Conservation (phyloP, 2,113 vertebrate species). For the Heloderma charlesbogerti region DNA sequence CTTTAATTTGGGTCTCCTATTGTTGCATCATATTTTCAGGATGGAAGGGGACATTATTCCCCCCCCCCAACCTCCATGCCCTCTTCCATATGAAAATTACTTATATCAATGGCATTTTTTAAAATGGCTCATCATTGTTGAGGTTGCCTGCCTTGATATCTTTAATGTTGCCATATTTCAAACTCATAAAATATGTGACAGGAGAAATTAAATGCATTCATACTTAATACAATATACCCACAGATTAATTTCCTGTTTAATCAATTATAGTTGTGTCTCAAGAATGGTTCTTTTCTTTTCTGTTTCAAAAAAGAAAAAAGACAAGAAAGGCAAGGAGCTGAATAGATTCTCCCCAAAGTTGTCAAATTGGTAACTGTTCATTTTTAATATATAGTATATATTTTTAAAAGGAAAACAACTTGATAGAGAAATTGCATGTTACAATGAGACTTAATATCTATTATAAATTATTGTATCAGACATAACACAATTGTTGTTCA, state of each 20-base stretch:
- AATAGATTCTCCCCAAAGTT: conserved; percentile 23
- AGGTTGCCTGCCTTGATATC: conserved; percentile 12
- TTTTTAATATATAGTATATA: background rate
- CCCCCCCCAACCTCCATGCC: background rate
- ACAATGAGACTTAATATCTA: conserved; percentile 16
- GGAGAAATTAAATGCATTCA: conserved; percentile 57
- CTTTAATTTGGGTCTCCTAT: background rate
- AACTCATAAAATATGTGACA: conserved; percentile 26
- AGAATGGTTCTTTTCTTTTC: conserved; percentile 10
- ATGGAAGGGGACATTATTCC: background rate
- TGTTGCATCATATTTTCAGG: background rate
- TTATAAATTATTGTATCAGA: conserved; percentile 32
- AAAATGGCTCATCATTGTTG: background rate
- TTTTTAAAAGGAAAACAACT: conserved; percentile 26
- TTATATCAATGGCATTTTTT: background rate
- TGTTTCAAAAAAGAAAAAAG: background rate
- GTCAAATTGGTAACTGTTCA: conserved; percentile 8
- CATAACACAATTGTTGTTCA: conserved; percentile 1
- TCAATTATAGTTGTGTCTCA: conserved; percentile 52
- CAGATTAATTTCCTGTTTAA: conserved; percentile 60
- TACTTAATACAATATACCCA: conserved; percentile 11
- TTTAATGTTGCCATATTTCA: conserved; percentile 38
- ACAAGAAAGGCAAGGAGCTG: conserved; percentile 23
- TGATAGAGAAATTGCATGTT: background rate
- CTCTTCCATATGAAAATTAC: background rate